These are phyloP conservation scores for Neomorphus geoffroyi DNA, from an alignment of 2,797 vertebrate genomes.

Conservation along the genomic window DNA sequence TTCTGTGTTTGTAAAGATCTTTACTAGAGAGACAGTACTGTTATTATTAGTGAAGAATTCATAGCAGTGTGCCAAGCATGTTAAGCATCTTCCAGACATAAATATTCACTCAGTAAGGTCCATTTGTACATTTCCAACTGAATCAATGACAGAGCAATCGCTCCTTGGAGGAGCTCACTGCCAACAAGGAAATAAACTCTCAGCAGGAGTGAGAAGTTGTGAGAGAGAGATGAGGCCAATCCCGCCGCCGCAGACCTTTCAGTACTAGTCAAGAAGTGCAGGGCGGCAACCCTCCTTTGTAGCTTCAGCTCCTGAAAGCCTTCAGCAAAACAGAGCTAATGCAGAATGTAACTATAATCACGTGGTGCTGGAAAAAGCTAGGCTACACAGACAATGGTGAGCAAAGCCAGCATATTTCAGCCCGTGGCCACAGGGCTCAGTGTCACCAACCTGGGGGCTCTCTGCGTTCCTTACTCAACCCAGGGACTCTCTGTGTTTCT, in stretches of 20 bases:
- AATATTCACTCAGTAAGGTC: background rate
- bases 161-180: background rate
- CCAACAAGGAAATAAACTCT: background rate
- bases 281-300: background rate
- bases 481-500: background rate
- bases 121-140: background rate
- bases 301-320: background rate
- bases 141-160: background rate
- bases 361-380: background rate
- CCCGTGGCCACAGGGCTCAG: background rate
- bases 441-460: background rate
- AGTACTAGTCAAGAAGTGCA: background rate
- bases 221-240: background rate
- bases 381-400: background rate
- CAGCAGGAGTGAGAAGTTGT: background rate
- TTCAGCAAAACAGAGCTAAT: background rate
- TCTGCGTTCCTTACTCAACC: background rate
- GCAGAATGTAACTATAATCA: background rate
- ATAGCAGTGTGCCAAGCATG: background rate
- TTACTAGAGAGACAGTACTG: background rate
- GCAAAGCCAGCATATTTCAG: background rate
- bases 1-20: background rate
- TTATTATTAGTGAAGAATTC: background rate
- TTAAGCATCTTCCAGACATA: slow-evolving; percentile 2
- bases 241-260: background rate